A percentile compares a stretch with the other conserved stretches of the same genome.
These are phyloP conservation scores for Ageneiosus marmoratus DNA, from an alignment of 2,113 vertebrate species.

Conservation along the genomic window DNA sequence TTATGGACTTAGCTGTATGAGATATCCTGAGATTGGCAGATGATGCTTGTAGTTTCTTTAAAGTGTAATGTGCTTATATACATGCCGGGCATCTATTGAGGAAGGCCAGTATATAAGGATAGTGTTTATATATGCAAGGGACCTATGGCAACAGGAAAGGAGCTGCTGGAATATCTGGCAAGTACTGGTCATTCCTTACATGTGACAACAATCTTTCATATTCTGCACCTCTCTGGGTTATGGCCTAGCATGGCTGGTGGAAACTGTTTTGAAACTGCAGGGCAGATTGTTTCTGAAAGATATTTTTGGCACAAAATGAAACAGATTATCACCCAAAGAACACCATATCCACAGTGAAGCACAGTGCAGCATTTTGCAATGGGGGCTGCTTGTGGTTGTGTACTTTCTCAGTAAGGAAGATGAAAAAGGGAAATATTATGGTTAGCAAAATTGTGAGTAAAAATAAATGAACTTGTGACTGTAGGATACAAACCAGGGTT, in stretches of 20 bases:
- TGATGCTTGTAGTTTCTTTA: background rate
- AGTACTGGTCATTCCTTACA: background rate
- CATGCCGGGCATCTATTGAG: too few relatives aligned
- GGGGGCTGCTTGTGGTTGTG: too few relatives aligned
- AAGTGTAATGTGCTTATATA: too few relatives aligned
- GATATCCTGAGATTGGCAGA: background rate
- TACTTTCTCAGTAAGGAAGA: too few relatives aligned
- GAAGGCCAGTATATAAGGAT: background rate
- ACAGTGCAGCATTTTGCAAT: background rate
- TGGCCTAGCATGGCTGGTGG: too few relatives aligned
- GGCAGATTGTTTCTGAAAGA: background rate
- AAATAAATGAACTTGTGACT: too few relatives aligned
- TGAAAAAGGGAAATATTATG: too few relatives aligned
- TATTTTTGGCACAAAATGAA: background rate
- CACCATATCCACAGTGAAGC: background rate
- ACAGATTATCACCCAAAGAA: too few relatives aligned
- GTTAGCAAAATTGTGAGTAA: too few relatives aligned
- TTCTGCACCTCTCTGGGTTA: background rate
- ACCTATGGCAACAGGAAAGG: background rate
- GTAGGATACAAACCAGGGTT: too few relatives aligned
- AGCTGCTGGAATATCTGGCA: background rate
- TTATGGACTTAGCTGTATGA: background rate
- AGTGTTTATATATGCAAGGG: background rate
- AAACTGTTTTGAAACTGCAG: background rate
- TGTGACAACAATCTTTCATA: background rate